These are phyloP conservation scores for Cebus imitator DNA, from an alignment of 2,113 vertebrate species.

Conservation along the genomic window DNA sequence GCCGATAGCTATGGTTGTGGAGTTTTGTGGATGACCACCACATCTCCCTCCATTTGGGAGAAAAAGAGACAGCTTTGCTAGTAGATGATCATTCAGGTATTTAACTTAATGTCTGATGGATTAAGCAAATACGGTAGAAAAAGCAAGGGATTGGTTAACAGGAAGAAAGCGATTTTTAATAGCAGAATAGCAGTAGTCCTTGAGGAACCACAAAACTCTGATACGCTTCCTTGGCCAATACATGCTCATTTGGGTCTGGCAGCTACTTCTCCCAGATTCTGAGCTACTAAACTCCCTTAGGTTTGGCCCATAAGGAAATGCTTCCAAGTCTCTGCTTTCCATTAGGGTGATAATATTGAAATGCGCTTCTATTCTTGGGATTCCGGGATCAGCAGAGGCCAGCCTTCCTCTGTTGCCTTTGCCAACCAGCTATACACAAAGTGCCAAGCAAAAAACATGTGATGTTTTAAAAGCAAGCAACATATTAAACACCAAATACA, in stretches of 20 bases:
- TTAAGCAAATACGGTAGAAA: not conserved
- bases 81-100: not conserved
- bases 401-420: not conserved
- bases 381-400: not conserved
- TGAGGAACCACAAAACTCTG: not conserved
- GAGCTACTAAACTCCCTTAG: conserved; percentile 11
- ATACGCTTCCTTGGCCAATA: not conserved
- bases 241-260: not conserved
- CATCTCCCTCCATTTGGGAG: not conserved
- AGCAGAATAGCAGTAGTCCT: not conserved
- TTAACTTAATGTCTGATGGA: not conserved
- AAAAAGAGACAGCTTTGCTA: not conserved
- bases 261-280: not conserved
- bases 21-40: not conserved
- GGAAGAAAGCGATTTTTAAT: not conserved
- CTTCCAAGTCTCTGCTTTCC: conserved; percentile 21
- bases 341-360: conserved; percentile 1
- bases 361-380: not conserved
- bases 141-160: not conserved
- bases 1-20: not conserved
- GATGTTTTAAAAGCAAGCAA: not conserved
- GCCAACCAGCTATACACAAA: not conserved
- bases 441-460: not conserved
- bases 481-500: not conserved
- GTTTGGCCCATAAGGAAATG: not conserved